A percentile compares a stretch with the other conserved stretches of the same genome.
phyloP scores from a whole-genome alignment of 2,888 invertebrate species.

The Tenthredo distinguenda region DNA sequence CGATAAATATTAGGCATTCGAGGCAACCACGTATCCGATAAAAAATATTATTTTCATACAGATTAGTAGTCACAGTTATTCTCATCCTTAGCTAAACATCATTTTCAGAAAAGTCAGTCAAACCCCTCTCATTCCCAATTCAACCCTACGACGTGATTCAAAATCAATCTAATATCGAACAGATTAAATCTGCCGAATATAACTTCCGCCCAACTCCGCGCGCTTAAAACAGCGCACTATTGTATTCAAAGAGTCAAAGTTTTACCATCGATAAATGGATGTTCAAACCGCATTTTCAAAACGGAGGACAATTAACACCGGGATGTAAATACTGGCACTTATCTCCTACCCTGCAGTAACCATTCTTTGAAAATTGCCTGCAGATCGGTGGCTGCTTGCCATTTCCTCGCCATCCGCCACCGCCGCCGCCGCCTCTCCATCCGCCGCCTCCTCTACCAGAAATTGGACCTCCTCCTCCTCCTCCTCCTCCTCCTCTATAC shows the following conservation, averaged over 20 bases:
- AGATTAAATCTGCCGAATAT: background rate
- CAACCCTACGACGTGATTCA: background rate
- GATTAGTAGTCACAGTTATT: background rate
- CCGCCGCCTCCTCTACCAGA: constrained; percentile 80
- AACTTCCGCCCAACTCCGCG: background rate
- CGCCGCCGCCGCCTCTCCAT: constrained; percentile 80
- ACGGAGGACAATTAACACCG: constrained; percentile 82
- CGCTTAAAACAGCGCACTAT: constrained; percentile 37
- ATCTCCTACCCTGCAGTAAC: constrained; percentile 90
- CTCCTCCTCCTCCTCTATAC: constrained; percentile 75
- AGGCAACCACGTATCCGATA: constrained; percentile 6
- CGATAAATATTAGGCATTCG: background rate
- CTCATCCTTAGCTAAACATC: background rate
- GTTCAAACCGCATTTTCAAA: constrained; percentile 62
- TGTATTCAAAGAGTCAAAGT: constrained; percentile 54
- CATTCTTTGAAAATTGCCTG: constrained; percentile 89
- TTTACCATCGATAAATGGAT: constrained; percentile 36
- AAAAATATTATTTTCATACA: background rate
- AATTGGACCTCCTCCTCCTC: constrained; percentile 78
- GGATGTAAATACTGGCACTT: constrained; percentile 92
- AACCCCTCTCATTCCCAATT: background rate
- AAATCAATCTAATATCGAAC: background rate
- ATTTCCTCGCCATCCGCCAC: constrained; percentile 77
- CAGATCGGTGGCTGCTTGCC: constrained; percentile 80
- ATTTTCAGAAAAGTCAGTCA: background rate